Evolutionary conservation across 2,888 invertebrate species (phyloP).

Genomic region (Steinernema hermaphroditum): DNA sequence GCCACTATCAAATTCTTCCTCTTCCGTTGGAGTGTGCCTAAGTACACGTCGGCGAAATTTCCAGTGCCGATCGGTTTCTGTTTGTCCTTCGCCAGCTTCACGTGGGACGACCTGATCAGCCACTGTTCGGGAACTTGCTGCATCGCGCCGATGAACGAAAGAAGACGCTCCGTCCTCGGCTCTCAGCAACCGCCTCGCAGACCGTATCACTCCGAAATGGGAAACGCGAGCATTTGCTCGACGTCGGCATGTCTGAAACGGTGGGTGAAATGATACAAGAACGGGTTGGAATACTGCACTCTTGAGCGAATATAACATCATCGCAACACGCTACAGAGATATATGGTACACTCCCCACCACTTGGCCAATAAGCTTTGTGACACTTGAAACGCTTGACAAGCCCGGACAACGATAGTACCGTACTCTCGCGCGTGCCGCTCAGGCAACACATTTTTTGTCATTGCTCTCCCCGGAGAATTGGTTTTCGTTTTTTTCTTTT

Average conservation of each 20-base stretch:
- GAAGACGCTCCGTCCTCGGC: neutral
- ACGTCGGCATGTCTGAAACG: too few relatives aligned
- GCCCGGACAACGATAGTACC: too few relatives aligned
- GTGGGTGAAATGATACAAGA: too few relatives aligned
- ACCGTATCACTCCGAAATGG: neutral
- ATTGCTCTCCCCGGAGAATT: too few relatives aligned
- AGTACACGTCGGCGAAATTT: slow-evolving; percentile 29
- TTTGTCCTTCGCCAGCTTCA: slow-evolving; percentile 27
- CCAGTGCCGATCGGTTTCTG: slow-evolving; percentile 23
- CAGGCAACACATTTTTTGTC: too few relatives aligned
- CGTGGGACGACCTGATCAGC: neutral
- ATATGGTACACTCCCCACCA: neutral
- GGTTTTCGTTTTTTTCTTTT: too few relatives aligned
- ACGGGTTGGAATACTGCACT: too few relatives aligned
- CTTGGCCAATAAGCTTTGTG: too few relatives aligned
- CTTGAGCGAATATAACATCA: too few relatives aligned
- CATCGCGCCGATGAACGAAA: neutral
- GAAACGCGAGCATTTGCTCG: too few relatives aligned
- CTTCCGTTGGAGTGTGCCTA: neutral
- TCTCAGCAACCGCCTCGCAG: neutral
- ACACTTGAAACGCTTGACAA: too few relatives aligned
- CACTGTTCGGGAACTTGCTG: slow-evolving; percentile 11
- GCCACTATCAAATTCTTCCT: neutral
- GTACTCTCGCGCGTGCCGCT: too few relatives aligned
- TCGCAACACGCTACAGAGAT: neutral